phyloP scores from a whole-genome alignment of 2,113 vertebrate species.

The Electrona antarctica region DNA sequence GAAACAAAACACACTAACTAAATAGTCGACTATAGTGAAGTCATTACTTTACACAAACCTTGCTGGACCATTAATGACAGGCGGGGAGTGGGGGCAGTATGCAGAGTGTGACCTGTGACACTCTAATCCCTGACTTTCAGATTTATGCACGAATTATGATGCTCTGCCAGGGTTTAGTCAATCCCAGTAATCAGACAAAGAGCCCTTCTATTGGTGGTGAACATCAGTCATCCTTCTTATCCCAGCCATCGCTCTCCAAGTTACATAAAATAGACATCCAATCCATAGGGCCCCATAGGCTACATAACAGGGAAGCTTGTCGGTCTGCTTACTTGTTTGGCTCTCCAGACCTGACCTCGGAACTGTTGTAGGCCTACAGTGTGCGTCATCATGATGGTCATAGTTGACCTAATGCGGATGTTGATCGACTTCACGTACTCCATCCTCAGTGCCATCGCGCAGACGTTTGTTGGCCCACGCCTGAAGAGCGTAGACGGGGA shows the following conservation, averaged over 20 bases:
- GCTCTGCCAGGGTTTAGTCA: slow-evolving; percentile 22
- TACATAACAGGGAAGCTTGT: slow-evolving; percentile 1
- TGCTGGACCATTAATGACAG: no score
- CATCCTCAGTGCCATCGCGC: slow-evolving; percentile 60
- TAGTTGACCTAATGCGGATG: slow-evolving; percentile 73
- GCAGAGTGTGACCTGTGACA: neutral
- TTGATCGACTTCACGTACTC: slow-evolving; percentile 60
- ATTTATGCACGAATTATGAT: slow-evolving; percentile 32
- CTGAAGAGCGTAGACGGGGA: slow-evolving; percentile 78
- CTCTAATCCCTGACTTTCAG: slow-evolving; percentile 32
- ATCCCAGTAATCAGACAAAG: slow-evolving; percentile 43
- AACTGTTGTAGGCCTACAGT: neutral
- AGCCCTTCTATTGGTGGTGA: slow-evolving; percentile 45
- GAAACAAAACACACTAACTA: no score
- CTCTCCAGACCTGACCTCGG: neutral
- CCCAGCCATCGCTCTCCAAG: slow-evolving; percentile 22
- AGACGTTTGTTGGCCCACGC: slow-evolving; percentile 65
- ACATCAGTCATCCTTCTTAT: slow-evolving; percentile 53
- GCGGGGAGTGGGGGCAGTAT: no score
- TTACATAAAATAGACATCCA: slow-evolving; percentile 68
- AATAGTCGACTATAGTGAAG: no score
- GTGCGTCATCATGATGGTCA: slow-evolving; percentile 55
- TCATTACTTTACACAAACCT: no score
- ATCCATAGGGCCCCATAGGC: slow-evolving; percentile 8
- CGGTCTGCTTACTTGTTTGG: neutral